Conservation (phyloP, 2,888 invertebrate genomes). For the Ornithoptera priamus region DNA sequence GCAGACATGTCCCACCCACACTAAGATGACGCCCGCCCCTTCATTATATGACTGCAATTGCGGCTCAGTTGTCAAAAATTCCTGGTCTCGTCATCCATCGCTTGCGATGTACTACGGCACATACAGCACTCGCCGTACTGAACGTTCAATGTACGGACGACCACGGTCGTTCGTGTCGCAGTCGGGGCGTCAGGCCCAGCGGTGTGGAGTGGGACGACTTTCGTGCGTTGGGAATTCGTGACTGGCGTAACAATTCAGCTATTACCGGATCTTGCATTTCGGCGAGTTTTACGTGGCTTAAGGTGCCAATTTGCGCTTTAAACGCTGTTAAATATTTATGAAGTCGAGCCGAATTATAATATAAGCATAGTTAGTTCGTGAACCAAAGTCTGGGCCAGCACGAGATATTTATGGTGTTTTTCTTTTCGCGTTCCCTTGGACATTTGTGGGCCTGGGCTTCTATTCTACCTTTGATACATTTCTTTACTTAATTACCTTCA, state of each 20-base stretch:
- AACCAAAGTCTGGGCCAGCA: too few species aligned
- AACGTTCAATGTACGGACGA: constrained; percentile 16
- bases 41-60: constrained; percentile 23
- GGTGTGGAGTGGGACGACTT: constrained; percentile 71
- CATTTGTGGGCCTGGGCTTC: too few species aligned
- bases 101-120: background rate
- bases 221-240: constrained; percentile 59
- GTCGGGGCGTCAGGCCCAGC: constrained; percentile 45
- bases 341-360: background rate
- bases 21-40: constrained; percentile 61
- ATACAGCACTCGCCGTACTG: background rate
- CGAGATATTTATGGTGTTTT: too few species aligned
- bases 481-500: too few species aligned
- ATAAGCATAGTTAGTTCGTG: too few species aligned
- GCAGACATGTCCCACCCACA: constrained; percentile 52
- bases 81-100: constrained; percentile 6
- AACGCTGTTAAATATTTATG: constrained; percentile 27
- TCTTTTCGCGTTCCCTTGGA: too few species aligned
- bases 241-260: constrained; percentile 65
- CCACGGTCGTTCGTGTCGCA: constrained; percentile 3
- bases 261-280: constrained; percentile 37
- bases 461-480: too few species aligned
- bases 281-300: constrained; percentile 25
- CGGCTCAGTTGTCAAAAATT: constrained; percentile 19
- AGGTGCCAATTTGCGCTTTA: constrained; percentile 31